These are phyloP conservation scores for Lysandra coridon DNA, from an alignment of 2,888 invertebrate species.

Conservation along the genomic window DNA sequence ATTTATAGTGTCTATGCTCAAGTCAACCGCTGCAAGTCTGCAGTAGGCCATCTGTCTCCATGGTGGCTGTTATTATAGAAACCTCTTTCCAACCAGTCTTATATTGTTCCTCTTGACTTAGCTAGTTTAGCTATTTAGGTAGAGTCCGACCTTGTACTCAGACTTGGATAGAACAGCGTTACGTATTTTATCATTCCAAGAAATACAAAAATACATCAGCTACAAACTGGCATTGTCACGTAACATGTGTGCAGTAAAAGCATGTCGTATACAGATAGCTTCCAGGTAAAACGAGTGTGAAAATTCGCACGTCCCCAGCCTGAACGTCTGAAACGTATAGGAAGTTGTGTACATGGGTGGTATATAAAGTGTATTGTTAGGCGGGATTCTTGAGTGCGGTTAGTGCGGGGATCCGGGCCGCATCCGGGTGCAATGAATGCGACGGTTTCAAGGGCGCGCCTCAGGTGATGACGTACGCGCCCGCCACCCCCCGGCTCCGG, in stretches of 20 bases:
- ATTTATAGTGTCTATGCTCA: background rate
- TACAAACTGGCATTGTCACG: background rate
- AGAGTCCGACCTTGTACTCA: background rate
- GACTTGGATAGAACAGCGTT: background rate
- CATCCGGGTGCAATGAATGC: slow-evolving; percentile 81
- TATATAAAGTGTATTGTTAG: slow-evolving; percentile 34
- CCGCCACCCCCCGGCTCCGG: slow-evolving; percentile 68
- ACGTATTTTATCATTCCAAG: background rate
- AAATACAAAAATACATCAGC: background rate
- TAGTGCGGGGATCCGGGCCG: slow-evolving; percentile 69
- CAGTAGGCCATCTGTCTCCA: background rate
- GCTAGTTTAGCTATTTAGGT: background rate
- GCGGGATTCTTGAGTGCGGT: slow-evolving; percentile 60
- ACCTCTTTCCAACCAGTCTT: no score
- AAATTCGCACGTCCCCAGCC: background rate
- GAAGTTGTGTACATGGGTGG: slow-evolving; percentile 21
- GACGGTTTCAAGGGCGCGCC: slow-evolving; percentile 79
- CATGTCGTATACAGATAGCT: no score
- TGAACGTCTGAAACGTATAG: slow-evolving; percentile 11
- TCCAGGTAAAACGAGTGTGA: background rate
- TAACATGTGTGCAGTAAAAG: background rate
- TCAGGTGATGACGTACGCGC: slow-evolving; percentile 79
- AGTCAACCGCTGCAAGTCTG: background rate
- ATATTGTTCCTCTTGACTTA: no score
- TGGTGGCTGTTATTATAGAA: no score